Evolutionary conservation across 2,797 vertebrate genomes (phyloP), one percentile per base, ranked within the genome.

Genomic region (Antennarius maculatus): DNA sequence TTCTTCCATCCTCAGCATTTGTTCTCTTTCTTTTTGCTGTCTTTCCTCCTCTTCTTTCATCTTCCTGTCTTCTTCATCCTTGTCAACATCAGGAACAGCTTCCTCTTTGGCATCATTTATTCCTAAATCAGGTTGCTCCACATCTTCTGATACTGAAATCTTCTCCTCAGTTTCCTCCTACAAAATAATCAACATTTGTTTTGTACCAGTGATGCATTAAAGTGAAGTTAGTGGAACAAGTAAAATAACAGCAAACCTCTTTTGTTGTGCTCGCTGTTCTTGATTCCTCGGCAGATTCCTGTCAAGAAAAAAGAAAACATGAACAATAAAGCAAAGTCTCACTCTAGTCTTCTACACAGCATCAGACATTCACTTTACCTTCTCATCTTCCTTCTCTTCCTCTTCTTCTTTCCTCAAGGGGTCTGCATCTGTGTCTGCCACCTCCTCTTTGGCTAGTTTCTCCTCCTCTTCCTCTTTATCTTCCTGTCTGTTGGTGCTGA

Each of bases 341-440:
- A 17, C 29, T 11, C 3, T 6, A 12, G 16, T 34, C 13, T 12
- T 15, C 8, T 2, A 46, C 3, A 18, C 4, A 12, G 31, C 42
- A 23, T 16, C 5, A 12, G 13, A 16, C n/a, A 37, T 53, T 42
- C 13, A n/a, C 9, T 92, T 90, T 49, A 66, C 78, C 85, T 91
- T 89, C 51, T 79, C 84, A 48, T 76, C 63, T 14, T 83, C 76
- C 43, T 74, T 70, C 14, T 76, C 75, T 5, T 91, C 88, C 50
- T 95, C 92, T 46, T 87, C 92, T 11, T 93, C 90, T 64, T 71
- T 89, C 59, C 68, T 90, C 92, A 91, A 92, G 43, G 93, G 94
- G 72, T 94, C 94, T 45, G 81, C 91, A 63, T 94, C 89, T 61
- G 89, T 76, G 0, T 89, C 79, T 27, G 58, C 58, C 31, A 76